Base-by-base conservation (phyloP, 1,140 invertebrate species). In the Drosophila athabasca region DNA sequence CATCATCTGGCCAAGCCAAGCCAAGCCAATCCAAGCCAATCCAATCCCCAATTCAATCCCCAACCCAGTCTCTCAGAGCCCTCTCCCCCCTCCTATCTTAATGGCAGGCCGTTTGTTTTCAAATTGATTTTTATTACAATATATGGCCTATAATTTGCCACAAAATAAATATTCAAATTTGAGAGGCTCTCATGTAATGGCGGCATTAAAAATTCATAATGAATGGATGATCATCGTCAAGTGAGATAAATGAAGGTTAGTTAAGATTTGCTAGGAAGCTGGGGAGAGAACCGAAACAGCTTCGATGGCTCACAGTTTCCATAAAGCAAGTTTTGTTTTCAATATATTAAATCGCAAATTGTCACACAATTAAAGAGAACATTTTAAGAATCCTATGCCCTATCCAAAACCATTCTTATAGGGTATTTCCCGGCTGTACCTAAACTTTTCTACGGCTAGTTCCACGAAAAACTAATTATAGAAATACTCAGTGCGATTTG, bases 41-140 rank as follows among this genome's bases (percentile, higher is more conserved):
- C 9, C 31, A 35, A 7, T 9, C 31, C 9, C 9, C 35, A 39
- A 39, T 6, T 6, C 31, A 11, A 3, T 3, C 9, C 35, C 9
- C 11, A 39, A 13, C 11, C 11, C 35, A 39, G 31, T 31, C 7
- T 9, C 31, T 31, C 3, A 31, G 31, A 31, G 4, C 17, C 17
- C 3, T 26, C 24, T 26, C 13, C 39, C n/a, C 6, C 52, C 51
- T 31, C 48, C 43, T 35, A 46, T 77, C 68, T 29, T 74, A 87
- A 87, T 77, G 73, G 51, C 69, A 58, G 50, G 58, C 78, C 45
- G 49, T 87, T 85, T 81, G 58, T 48, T 52, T 19, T 52, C 59
- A 71, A 79, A 85, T 85, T 87, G 60, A 85, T 71, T 85, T 87
- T 81, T 67, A 87, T 85, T 72, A 51, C 74, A 77, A 71, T 70